Percentiles rank a stretch among this genome's conserved stretches.
Conservation (phyloP, 2,888 invertebrate genomes). For the Troides helena region DNA sequence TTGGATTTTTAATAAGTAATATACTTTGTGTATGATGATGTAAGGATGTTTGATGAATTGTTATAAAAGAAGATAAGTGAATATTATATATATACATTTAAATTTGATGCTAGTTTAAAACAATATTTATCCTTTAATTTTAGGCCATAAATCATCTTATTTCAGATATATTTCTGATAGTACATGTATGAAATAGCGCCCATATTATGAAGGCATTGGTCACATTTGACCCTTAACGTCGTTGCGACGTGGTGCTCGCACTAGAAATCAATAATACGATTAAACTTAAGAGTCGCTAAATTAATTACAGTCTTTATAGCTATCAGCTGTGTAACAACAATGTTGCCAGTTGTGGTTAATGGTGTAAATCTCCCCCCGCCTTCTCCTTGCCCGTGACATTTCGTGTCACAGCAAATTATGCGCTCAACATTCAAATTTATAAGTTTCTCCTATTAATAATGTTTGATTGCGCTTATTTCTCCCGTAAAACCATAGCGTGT, state of each 20-base stretch:
- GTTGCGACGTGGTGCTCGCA: background rate
- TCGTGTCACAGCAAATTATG: conserved; percentile 7
- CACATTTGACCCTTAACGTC: background rate
- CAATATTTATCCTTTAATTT: too few species aligned
- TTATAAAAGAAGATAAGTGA: too few species aligned
- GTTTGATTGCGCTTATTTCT: too few species aligned
- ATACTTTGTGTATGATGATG: too few species aligned
- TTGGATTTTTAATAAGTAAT: too few species aligned
- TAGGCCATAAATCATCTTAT: background rate
- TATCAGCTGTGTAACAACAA: conserved; percentile 22
- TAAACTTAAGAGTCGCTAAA: conserved; percentile 19
- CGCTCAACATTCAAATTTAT: background rate
- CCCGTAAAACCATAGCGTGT: too few species aligned
- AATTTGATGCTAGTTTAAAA: too few species aligned
- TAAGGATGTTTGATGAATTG: too few species aligned
- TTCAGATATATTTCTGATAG: background rate
- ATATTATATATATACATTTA: too few species aligned
- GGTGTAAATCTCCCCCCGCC: background rate
- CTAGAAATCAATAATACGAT: conserved; percentile 13
- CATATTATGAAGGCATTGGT: background rate
- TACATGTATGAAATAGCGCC: background rate
- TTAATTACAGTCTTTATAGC: conserved; percentile 23
- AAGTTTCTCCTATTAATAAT: too few species aligned
- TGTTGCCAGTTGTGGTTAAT: conserved; percentile 18
- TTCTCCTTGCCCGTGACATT: background rate